Conservation (phyloP, 2,113 vertebrate genomes). For the Fulica atra region DNA sequence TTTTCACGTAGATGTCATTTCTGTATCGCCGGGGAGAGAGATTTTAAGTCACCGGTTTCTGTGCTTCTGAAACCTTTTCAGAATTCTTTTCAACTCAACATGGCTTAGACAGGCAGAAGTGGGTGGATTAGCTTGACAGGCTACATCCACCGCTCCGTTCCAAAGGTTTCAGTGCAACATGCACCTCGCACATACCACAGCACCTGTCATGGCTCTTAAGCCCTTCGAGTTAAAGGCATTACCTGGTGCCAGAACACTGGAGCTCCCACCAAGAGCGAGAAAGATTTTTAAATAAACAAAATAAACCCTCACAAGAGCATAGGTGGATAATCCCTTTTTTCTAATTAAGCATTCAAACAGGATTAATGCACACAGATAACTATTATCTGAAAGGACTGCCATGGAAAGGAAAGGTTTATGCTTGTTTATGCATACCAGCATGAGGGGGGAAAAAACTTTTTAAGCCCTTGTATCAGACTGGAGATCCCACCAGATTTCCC, state of each 20-base stretch:
- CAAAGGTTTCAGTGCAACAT: background rate
- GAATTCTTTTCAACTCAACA: conserved; percentile 3
- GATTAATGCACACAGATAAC: background rate
- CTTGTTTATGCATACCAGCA: background rate
- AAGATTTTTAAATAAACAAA: background rate
- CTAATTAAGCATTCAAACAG: background rate
- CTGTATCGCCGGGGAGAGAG: background rate
- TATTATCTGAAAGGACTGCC: background rate
- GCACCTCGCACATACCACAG: background rate
- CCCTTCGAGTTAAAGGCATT: background rate
- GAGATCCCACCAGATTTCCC: background rate
- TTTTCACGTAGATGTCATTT: background rate
- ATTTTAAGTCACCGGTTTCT: background rate
- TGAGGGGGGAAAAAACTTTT: fast-evolving
- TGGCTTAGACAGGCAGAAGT: conserved; percentile 31
- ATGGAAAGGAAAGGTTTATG: background rate
- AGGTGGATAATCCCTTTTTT: background rate
- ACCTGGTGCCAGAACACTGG: background rate
- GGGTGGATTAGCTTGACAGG: conserved; percentile 10
- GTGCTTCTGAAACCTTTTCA: conserved; percentile 16
- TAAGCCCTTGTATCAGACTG: background rate
- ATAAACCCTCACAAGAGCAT: background rate
- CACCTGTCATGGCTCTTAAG: background rate
- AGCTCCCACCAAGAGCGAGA: background rate
- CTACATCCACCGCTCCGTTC: background rate